Evolutionary conservation across 2,113 vertebrate genomes (phyloP), one percentile per base, ranked within the genome.

Genomic region (Lipotes vexillifer): DNA sequence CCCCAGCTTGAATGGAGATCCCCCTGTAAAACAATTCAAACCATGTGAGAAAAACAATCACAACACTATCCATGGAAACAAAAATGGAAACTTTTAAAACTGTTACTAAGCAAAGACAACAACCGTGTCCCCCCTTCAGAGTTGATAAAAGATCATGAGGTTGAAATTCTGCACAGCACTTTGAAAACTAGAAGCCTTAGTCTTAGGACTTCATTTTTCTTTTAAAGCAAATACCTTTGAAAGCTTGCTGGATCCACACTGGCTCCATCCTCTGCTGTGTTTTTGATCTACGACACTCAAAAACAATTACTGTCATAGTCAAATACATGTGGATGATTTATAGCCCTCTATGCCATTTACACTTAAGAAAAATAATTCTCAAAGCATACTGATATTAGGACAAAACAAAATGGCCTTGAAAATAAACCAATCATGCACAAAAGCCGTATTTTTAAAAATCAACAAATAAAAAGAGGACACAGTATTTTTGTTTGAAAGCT

Each of bases 401-500:
- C 23, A 78, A 88, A 88, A 44, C 66, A 83, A 94, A 96, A 94
- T 38, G 36, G 36, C 41, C 85, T 89, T 95, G 57, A 95, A 88
- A 90, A 89, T 89, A 77, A 96, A 85, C 46, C 66, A 96, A 77
- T 31, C 27, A 41, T 66, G 36, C 2, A n/a, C 65, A 86, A 95
- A 88, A 97, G 52, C 91, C 93, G 72, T 49, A 38, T 46, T 74
- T 92, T 66, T 95, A 90, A 33, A 20, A 88, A 38, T 80, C 52
- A 61, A 93, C 52, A 89, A 88, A 87, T 49, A 92, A 83, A 95
- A 92, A 44, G 57, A 92, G 17, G 49, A n/a, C 86, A 71, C 33
- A 89, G 41, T 75, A 94, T 52, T 95, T 86, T 74, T 96, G 83
- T 74, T 72, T 95, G 89, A 89, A 96, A 90, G 74, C 90, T 97